A percentile compares a stretch with the other conserved stretches of the same genome.
phyloP scores from a whole-genome alignment of 2,113 vertebrate species.

The Nothobranchius furzeri region DNA sequence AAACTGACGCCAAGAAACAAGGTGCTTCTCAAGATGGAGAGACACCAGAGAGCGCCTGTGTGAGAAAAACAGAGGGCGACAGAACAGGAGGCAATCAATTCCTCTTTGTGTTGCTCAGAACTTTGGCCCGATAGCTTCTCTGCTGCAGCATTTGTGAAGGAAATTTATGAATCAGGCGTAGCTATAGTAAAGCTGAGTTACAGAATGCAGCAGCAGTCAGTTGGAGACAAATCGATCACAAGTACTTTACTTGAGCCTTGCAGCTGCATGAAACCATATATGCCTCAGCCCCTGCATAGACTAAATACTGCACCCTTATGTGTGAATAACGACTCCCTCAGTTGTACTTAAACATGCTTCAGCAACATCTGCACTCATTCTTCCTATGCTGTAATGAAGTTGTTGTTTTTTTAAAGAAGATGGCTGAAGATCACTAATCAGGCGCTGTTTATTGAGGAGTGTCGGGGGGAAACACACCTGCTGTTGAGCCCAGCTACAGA shows the following conservation, averaged over 20 bases:
- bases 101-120: conserved; percentile 58
- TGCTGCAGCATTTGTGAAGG: conserved; percentile 41
- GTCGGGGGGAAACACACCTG: conserved; percentile 60
- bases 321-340: conserved; percentile 22
- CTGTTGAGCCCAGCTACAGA: conserved; percentile 41
- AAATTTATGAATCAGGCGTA: conserved; percentile 63
- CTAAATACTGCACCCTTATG: conserved; percentile 44
- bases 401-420: conserved; percentile 34
- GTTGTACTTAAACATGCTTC: conserved; percentile 24
- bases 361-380: conserved; percentile 50
- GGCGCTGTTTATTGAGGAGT: conserved; percentile 18
- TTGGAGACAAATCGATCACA: conserved; percentile 46
- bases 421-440: conserved; percentile 32
- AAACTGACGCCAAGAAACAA: conserved; percentile 55
- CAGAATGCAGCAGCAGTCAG: conserved; percentile 37
- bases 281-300: conserved; percentile 19
- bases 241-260: conserved; percentile 40
- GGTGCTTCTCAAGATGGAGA: conserved; percentile 66
- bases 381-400: conserved; percentile 21
- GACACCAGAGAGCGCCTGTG: conserved; percentile 56
- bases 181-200: conserved; percentile 39
- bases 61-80: conserved; percentile 51
- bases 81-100: conserved; percentile 68
- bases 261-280: conserved; percentile 53
- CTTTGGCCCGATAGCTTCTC: conserved; percentile 58